Conservation (phyloP, 2,797 vertebrate species). For the Sciurus carolinensis region DNA sequence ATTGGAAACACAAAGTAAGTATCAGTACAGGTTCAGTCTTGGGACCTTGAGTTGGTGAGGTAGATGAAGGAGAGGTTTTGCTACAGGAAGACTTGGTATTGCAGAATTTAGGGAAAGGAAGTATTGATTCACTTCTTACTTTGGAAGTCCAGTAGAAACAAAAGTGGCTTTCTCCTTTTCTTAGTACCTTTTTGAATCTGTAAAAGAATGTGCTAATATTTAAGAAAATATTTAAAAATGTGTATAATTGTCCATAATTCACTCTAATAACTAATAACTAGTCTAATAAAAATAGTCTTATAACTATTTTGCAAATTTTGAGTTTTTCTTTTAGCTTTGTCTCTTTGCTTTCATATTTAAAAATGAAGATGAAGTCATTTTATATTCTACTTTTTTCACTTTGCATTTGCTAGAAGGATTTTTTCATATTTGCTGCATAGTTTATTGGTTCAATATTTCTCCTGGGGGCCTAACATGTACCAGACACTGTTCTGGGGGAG, state of each 20-base stretch:
- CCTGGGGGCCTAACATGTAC: not conserved
- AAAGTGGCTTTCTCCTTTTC: not conserved
- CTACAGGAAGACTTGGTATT: not conserved
- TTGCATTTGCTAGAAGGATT: conserved; percentile 5
- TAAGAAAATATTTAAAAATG: conserved; percentile 48
- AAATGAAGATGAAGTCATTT: not conserved
- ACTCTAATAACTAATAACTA: not conserved
- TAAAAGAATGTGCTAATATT: not conserved
- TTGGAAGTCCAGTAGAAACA: conserved; percentile 20
- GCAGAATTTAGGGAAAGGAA: not conserved
- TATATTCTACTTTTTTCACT: not conserved
- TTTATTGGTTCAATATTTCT: conserved; percentile 18
- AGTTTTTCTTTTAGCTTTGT: not conserved
- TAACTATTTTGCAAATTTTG: conserved; percentile 9
- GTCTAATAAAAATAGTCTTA: not conserved
- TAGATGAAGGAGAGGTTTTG: not conserved
- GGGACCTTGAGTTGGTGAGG: not conserved
- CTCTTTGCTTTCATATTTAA: not conserved
- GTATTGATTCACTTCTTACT: not conserved
- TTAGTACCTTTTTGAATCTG: conserved; percentile 21
- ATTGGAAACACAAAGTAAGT: conserved; percentile 32
- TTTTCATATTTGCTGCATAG: conserved; percentile 1
- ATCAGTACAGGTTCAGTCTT: not conserved
- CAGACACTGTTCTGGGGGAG: not conserved
- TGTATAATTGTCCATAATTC: not conserved